A percentile compares a stretch with the other conserved stretches of the same genome.
These are phyloP conservation scores for Bombylius major DNA, from an alignment of 2,888 invertebrate species.

Conservation along the genomic window DNA sequence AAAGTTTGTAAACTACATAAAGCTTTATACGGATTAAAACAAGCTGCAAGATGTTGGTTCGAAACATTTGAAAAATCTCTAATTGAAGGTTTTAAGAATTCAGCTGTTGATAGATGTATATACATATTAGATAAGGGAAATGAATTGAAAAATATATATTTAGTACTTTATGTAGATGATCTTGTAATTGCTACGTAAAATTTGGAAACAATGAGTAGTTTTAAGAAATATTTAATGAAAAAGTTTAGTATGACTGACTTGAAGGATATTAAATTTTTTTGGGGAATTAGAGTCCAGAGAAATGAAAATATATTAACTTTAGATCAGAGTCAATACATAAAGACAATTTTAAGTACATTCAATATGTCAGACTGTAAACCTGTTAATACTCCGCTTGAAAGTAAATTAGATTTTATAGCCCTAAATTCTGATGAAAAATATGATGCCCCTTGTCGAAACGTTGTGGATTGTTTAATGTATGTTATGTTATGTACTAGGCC, in stretches of 20 bases:
- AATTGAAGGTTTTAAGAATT: slow-evolving; percentile 12
- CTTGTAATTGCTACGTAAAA: slow-evolving; percentile 10
- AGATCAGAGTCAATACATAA: slow-evolving; percentile 3
- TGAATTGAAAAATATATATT: slow-evolving; percentile 10
- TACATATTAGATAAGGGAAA: slow-evolving; percentile 10
- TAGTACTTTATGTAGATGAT: slow-evolving; percentile 6
- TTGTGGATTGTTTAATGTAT: slow-evolving; percentile 17
- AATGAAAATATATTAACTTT: slow-evolving; percentile 7
- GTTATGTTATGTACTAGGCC: slow-evolving; percentile 13
- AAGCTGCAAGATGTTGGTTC: slow-evolving; percentile 12
- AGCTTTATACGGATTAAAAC: slow-evolving; percentile 13
- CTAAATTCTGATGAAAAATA: slow-evolving; percentile 17
- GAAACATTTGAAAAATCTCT: slow-evolving; percentile 11
- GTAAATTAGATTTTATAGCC: slow-evolving; percentile 17
- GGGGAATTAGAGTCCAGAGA: slow-evolving; percentile 15
- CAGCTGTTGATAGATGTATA: slow-evolving; percentile 14
- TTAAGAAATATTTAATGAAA: slow-evolving; percentile 16
- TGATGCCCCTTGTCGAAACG: slow-evolving; percentile 17
- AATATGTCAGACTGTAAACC: slow-evolving; percentile 19
- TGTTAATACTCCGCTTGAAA: slow-evolving; percentile 16
- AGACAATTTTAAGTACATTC: slow-evolving; percentile 18
- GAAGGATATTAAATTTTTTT: slow-evolving; percentile 13
- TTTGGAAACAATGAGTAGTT: slow-evolving; percentile 8
- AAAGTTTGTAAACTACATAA: slow-evolving; percentile 13
- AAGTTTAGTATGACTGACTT: slow-evolving; percentile 17